Evolutionary conservation across 2,797 vertebrate genomes (phyloP).

Genomic region (Danio kyathit): DNA sequence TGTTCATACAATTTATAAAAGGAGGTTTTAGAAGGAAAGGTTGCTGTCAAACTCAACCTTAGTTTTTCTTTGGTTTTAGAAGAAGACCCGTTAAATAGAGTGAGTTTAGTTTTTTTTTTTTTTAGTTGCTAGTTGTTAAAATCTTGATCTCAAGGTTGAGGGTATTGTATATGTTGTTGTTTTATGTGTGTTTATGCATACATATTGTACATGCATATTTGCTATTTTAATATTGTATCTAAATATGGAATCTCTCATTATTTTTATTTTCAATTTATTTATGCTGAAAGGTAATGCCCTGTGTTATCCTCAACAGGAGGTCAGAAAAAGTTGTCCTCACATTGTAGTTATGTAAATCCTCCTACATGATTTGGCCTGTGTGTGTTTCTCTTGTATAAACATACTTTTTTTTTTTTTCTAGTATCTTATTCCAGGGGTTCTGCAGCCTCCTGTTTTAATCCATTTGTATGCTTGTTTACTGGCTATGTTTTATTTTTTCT

Average conservation of each 20-base stretch:
- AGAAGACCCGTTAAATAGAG: neutral
- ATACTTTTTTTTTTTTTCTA: neutral
- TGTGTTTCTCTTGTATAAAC: neutral
- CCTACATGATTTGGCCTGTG: neutral
- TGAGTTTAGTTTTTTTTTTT: neutral
- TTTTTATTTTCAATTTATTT: neutral
- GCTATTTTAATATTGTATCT: no score
- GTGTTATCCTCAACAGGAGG: neutral
- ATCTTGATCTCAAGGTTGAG: neutral
- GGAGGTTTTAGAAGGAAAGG: neutral
- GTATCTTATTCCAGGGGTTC: neutral
- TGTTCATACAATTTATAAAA: neutral
- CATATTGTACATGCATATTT: no score
- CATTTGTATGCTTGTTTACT: neutral
- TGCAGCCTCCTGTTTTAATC: neutral
- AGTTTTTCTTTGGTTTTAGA: neutral
- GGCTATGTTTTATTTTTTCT: neutral
- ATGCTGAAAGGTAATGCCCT: neutral
- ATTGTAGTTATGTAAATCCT: neutral
- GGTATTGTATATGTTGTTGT: neutral
- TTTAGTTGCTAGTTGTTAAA: neutral
- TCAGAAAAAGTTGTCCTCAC: neutral
- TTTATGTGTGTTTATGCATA: neutral
- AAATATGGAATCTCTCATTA: neutral
- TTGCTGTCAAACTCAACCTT: neutral